Evolutionary conservation across 2,113 vertebrate species (phyloP), one percentile per base, ranked within the genome.

Genomic region (Jaculus jaculus): DNA sequence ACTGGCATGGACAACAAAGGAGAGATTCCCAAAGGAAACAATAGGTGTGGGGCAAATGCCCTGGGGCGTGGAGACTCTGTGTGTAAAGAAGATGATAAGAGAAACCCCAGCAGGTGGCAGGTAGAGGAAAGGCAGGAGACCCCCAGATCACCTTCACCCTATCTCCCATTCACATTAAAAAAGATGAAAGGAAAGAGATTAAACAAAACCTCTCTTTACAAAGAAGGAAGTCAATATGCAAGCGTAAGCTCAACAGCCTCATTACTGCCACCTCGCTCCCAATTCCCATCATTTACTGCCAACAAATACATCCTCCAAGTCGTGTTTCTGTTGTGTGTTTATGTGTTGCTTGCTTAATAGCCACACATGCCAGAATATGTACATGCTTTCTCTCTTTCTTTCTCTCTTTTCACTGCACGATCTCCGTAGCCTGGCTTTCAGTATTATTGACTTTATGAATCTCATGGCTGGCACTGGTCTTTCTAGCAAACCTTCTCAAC

Each of bases 61-160:
- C 78, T 30, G 72, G 83, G 89, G 84, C 90, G 78, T 20, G 34
- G 71, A 95, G 94, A 60, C 42, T 75, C 13, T 23, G 69, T 60
- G 9, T 78, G 93, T 94, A 93, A 96, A 12, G 9, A 75, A 85
- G 71, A 87, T 65, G 95, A 94, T 96, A 96, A 96, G 93, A 87
- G 82, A 65, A 87, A 80, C 17, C 58, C 28, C 61, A 96, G n/a
- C 95, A 97, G 95, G 78, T 96, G 96, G 81, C 94, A 87, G 90
- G 75, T 94, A 90, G 89, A 74, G 90, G 51, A 91, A 91, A 92
- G 30, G 58, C 61, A 91, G 20, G 28, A 82, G 65, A 93, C 26
- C 37, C 28, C 28, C 39, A 82, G 23, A n/a, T 75, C 30, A 15
- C 28, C 26, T 66, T 83, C 68, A 72, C 34, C 47, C 42, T 11